These are phyloP conservation scores for Cardiocondyla obscurior DNA, from an alignment of 1,140 invertebrate species.

Conservation along the genomic window DNA sequence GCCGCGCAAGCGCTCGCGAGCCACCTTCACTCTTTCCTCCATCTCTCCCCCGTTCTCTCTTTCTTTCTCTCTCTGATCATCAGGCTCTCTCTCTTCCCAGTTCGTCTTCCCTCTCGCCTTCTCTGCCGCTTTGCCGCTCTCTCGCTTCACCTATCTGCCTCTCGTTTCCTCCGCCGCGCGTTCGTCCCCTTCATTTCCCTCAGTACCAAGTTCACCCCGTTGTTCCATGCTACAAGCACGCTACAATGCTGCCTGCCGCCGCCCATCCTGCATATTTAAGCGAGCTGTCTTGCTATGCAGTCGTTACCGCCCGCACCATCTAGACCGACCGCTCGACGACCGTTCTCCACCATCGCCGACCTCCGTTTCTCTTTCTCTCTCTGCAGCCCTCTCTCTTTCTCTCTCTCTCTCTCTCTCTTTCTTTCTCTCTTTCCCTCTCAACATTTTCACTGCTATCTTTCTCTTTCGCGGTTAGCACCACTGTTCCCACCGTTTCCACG, in stretches of 20 bases:
- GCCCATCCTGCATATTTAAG: constrained; percentile 84
- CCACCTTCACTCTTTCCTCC: constrained; percentile 65
- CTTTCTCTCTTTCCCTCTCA: neutral
- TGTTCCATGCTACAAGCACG: constrained; percentile 80
- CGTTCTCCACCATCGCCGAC: constrained; percentile 64
- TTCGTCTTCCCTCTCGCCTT: constrained; percentile 15
- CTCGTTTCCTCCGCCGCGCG: constrained; percentile 64
- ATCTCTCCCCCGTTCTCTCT: constrained; percentile 26
- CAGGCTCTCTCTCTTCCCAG: constrained; percentile 34
- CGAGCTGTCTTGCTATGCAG: constrained; percentile 82
- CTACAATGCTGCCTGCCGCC: constrained; percentile 81
- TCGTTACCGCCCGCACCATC: constrained; percentile 75
- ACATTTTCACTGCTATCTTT: constrained; percentile 18
- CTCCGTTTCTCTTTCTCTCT: constrained; percentile 36
- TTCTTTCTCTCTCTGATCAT: constrained; percentile 54
- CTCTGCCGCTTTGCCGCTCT: constrained; percentile 31
- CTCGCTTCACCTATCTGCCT: constrained; percentile 50
- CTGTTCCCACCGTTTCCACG: constrained; percentile 41
- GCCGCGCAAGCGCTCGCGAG: constrained; percentile 79
- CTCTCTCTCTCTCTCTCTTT: neutral
- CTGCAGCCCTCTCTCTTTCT: constrained; percentile 4
- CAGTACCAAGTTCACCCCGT: constrained; percentile 79
- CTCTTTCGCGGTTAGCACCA: constrained; percentile 15
- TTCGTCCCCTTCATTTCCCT: constrained; percentile 77
- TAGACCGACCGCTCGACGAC: constrained; percentile 64